These are phyloP conservation scores for Hafferia zeledoni DNA, from an alignment of 2,797 vertebrate genomes.

Conservation along the genomic window DNA sequence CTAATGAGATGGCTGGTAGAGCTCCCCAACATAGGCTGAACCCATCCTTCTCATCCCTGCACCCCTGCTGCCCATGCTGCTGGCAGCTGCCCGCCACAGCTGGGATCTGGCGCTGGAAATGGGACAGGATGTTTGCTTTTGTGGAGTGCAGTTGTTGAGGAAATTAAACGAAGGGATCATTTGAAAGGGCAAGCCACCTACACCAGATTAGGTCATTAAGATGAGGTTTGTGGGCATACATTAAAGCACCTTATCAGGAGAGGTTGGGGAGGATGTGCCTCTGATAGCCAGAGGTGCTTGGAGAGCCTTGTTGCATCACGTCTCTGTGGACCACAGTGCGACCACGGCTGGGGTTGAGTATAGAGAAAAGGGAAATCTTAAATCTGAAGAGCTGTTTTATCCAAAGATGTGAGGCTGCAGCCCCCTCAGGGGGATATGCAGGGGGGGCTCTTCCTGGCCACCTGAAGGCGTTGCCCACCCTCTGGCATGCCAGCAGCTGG, in stretches of 20 bases:
- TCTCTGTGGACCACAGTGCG: accelerated
- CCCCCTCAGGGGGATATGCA: accelerated
- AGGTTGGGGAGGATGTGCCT: neutral
- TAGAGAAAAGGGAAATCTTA: neutral
- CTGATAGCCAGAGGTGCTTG: neutral
- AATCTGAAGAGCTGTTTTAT: neutral
- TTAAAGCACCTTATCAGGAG: neutral
- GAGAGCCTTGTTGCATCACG: accelerated
- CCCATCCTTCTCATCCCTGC: accelerated
- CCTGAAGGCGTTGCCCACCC: accelerated
- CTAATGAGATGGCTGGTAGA: accelerated
- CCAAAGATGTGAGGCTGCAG: neutral
- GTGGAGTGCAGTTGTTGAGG: constrained; percentile 49
- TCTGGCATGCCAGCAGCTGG: accelerated
- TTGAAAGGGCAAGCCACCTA: neutral
- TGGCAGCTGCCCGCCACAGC: neutral
- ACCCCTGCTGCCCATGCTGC: neutral
- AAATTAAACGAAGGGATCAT: neutral
- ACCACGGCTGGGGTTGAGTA: neutral
- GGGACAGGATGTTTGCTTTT: constrained; percentile 58
- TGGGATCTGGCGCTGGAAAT: neutral
- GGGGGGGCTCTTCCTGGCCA: neutral
- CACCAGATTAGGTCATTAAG: neutral
- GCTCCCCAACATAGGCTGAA: neutral
- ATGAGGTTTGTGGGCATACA: neutral